A percentile compares a stretch with the other conserved stretches of the same genome.
phyloP scores from a whole-genome alignment of 2,797 vertebrate species.

The Lateolabrax maculatus region DNA sequence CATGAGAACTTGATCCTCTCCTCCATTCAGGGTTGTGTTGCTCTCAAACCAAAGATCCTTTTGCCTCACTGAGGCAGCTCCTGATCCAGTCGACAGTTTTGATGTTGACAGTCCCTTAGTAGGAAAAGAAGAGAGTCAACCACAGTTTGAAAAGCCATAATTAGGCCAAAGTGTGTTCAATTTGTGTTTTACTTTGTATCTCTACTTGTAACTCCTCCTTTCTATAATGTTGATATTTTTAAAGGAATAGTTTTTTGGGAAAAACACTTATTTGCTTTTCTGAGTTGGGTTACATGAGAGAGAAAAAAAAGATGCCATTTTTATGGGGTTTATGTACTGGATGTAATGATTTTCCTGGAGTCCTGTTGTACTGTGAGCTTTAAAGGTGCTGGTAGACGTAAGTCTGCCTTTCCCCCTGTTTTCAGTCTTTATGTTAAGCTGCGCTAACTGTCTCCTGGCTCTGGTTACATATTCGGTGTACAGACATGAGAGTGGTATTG shows the following conservation, averaged over 20 bases:
- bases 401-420: not conserved
- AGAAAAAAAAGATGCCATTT: not conserved
- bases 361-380: not conserved
- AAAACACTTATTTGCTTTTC: not conserved
- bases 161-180: not conserved
- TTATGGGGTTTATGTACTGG: not conserved
- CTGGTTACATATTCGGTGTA: not conserved
- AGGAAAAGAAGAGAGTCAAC: conserved; percentile 8
- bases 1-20: conserved; percentile 84
- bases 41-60: conserved; percentile 79
- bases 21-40: conserved; percentile 85
- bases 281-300: not conserved
- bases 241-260: not conserved
- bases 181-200: not conserved
- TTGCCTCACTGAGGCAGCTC: conserved; percentile 54
- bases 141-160: not conserved
- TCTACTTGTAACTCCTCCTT: not conserved
- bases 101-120: conserved; percentile 81
- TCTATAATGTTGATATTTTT: not conserved
- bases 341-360: not conserved
- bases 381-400: not conserved
- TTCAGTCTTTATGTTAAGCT: not conserved
- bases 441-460: not conserved
- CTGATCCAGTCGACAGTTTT: conserved; percentile 60
- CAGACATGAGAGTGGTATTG: too few relatives aligned